phyloP scores from a whole-genome alignment of 2,888 invertebrate genomes.

The Microctonus aethiopoides region DNA sequence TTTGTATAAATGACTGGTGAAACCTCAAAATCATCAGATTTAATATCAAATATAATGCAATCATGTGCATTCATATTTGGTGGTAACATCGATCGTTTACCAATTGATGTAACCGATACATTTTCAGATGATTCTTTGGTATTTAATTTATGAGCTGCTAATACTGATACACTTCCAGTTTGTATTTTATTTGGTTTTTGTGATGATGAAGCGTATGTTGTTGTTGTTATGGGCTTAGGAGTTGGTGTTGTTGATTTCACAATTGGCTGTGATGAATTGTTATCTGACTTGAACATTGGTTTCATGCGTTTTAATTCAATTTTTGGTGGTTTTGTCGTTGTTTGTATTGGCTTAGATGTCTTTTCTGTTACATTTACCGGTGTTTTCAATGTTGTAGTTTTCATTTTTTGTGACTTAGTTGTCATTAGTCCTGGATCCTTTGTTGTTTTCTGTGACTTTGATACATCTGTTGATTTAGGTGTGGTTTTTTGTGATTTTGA shows the following conservation, averaged over 20 bases:
- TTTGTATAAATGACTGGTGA: not conserved
- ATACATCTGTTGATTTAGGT: too few relatives aligned
- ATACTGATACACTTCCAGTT: not conserved
- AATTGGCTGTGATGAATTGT: not conserved
- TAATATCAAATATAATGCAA: not conserved
- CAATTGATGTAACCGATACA: not conserved
- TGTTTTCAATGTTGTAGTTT: too few relatives aligned
- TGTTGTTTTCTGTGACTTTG: too few relatives aligned
- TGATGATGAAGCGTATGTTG: not conserved
- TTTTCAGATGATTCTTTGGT: not conserved
- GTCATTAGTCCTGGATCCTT: too few relatives aligned
- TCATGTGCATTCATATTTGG: not conserved
- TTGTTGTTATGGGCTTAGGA: not conserved
- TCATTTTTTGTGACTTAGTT: too few relatives aligned
- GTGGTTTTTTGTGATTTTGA: too few relatives aligned
- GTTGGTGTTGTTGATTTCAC: not conserved
- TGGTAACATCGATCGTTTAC: slow-evolving; percentile 3
- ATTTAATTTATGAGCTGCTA: not conserved
- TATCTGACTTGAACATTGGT: not conserved
- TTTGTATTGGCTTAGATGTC: not conserved
- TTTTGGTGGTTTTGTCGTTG: not conserved
- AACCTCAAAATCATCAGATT: not conserved
- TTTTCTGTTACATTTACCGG: not conserved
- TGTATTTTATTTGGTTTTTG: not conserved
- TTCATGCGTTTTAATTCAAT: not conserved